These are phyloP conservation scores for Anoura caudifer DNA, from an alignment of 2,113 vertebrate genomes.

Conservation along the genomic window DNA sequence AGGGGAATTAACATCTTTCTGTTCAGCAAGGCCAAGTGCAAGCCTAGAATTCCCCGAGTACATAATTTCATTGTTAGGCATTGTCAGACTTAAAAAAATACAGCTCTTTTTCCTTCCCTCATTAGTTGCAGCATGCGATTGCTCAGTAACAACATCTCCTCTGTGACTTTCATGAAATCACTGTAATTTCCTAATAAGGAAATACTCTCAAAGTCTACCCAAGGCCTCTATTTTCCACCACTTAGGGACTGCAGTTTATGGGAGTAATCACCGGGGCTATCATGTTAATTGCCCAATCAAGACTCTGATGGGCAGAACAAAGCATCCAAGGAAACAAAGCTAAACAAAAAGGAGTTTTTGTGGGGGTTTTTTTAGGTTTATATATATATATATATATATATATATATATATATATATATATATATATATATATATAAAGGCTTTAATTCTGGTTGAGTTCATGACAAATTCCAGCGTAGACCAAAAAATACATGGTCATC, in stretches of 20 bases:
- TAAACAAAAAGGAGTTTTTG: background rate
- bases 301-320: background rate
- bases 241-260: background rate
- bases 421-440: conserved; percentile 13
- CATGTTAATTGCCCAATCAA: background rate
- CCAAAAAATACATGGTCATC: background rate
- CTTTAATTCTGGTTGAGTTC: background rate
- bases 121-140: conserved; percentile 23
- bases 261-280: background rate
- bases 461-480: background rate
- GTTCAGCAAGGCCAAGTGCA: background rate
- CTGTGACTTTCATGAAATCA: conserved; percentile 55
- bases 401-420: too few relatives aligned
- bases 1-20: background rate
- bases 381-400: too few relatives aligned
- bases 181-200: conserved; percentile 67
- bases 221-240: background rate
- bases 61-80: background rate
- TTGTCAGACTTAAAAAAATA: background rate
- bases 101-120: background rate
- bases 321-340: background rate
- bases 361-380: background rate
- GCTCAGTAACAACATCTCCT: conserved; percentile 58
- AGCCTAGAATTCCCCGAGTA: background rate
- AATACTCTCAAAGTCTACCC: background rate